A percentile compares a stretch with the other conserved stretches of the same genome.
phyloP scores from a whole-genome alignment of 1,140 invertebrate genomes.

The Acyrthosiphon pisum region DNA sequence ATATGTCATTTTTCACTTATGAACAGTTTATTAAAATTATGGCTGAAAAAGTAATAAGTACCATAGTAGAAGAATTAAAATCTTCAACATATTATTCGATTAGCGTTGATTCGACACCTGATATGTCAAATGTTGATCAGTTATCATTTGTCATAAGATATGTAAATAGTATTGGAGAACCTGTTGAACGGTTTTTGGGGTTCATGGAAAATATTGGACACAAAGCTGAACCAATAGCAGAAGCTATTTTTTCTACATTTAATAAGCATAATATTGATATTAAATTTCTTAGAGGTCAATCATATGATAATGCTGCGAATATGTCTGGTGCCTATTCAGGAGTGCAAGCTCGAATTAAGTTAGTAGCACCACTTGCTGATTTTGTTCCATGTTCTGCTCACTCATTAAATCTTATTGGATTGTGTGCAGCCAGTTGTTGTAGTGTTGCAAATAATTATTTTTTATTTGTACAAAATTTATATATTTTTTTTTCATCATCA shows the following conservation, averaged over 20 bases:
- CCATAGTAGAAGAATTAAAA: slow-evolving; percentile 24
- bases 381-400: slow-evolving; percentile 62
- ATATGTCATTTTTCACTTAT: too few relatives aligned
- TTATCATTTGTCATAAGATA: slow-evolving; percentile 57
- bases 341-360: slow-evolving; percentile 60
- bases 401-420: slow-evolving; percentile 62
- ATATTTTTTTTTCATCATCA: slow-evolving; percentile 60
- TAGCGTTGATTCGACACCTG: background rate
- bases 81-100: slow-evolving; percentile 31
- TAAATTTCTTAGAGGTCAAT: slow-evolving; percentile 61
- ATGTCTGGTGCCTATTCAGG: slow-evolving; percentile 62
- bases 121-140: slow-evolving; percentile 32
- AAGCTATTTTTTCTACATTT: slow-evolving; percentile 56
- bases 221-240: slow-evolving; percentile 48
- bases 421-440: slow-evolving; percentile 62
- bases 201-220: slow-evolving; percentile 58
- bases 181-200: slow-evolving; percentile 56
- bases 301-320: slow-evolving; percentile 62
- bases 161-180: slow-evolving; percentile 59
- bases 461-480: slow-evolving; percentile 59
- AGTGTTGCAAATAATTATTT: slow-evolving; percentile 60
- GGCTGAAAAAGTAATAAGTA: background rate
- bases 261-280: slow-evolving; percentile 59
- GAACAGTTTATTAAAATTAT: too few relatives aligned
- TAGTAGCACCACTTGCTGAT: slow-evolving; percentile 59